Evolutionary conservation across 2,797 vertebrate genomes (phyloP).

Genomic region (Gambelia wislizenii): DNA sequence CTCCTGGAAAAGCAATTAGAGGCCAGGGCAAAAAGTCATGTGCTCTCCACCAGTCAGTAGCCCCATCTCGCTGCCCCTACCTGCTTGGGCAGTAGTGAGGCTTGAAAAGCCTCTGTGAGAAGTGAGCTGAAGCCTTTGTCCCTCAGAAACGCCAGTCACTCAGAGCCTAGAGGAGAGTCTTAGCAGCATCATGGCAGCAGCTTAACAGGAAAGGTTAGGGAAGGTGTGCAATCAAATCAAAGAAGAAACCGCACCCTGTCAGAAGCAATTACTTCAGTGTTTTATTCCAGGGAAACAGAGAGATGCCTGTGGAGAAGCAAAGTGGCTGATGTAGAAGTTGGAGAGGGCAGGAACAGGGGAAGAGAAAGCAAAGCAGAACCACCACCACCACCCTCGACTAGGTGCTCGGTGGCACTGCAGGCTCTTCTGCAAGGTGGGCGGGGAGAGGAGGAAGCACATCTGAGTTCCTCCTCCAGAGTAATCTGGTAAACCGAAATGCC

Average conservation of each 20-base stretch:
- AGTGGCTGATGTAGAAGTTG: background rate
- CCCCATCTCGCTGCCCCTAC: background rate
- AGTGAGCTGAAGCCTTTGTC: background rate
- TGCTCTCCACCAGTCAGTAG: background rate
- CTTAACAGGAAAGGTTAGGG: slow-evolving; percentile 22
- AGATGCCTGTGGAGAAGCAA: background rate
- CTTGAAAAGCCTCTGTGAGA: background rate
- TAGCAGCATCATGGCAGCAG: too few relatives aligned
- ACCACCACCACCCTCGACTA: background rate
- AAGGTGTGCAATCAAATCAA: slow-evolving; percentile 7
- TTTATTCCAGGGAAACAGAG: background rate
- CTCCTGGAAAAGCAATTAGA: background rate
- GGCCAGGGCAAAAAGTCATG: background rate
- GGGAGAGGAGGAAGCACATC: background rate
- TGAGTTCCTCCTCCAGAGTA: background rate
- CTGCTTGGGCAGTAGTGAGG: background rate
- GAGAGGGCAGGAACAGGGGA: background rate
- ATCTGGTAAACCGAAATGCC: background rate
- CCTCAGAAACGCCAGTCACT: slow-evolving; percentile 1
- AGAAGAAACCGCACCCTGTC: slow-evolving; percentile 1
- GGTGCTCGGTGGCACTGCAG: background rate
- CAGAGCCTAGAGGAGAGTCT: background rate
- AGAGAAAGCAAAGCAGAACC: background rate
- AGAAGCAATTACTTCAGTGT: slow-evolving; percentile 17
- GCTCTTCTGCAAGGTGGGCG: background rate